Evolutionary conservation across 1,140 invertebrate species (phyloP), one percentile per base, ranked within the genome.

Genomic region (Propsilocerus akamusi): DNA sequence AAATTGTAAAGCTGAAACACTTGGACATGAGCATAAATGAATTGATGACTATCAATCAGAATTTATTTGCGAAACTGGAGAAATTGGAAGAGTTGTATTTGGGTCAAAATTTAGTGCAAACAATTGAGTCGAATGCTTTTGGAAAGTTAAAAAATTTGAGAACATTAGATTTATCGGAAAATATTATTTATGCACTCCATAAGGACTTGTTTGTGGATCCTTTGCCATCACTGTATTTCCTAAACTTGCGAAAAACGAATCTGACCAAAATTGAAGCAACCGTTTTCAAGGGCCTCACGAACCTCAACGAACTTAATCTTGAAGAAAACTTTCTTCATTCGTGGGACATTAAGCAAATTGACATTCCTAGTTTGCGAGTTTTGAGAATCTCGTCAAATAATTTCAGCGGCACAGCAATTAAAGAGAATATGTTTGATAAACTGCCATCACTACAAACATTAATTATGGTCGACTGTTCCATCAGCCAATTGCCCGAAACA

Each of bases 1-100:
- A 77, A 4, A 76, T 91, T 69, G 76, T 77, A 54, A 75, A 75
- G 24, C 63, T 91, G 20, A 80, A 81, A 56, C 86, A 78, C 57
- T 69, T 91, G 48, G 84, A 89, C 56, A 59, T 89, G 32, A 86
- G 83, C 58, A 74, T 76, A 56, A 91, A 91, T 64, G 72, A 72
- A 47, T 58, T 90, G 25, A 69, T 60, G 49, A 71, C 75, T 54
- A 68, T 89, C 50, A 76, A 71, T 1, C 72, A 74, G 26, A 72
- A 72, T 53, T 81, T 78, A 26, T 81, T 81, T 63, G 66, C 71
- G 7, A 70, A 76, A 22, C 60, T 82, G 47, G 63, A 67, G 53
- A 72, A 72, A 28, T 62, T 85, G 25, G 77, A 81, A 65, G 79
- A 83, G 62, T 60, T 85, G 5, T 72, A 74, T 55, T 59, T 85